These are phyloP conservation scores for Trinectes maculatus DNA, from an alignment of 2,113 vertebrate species.

Conservation along the genomic window DNA sequence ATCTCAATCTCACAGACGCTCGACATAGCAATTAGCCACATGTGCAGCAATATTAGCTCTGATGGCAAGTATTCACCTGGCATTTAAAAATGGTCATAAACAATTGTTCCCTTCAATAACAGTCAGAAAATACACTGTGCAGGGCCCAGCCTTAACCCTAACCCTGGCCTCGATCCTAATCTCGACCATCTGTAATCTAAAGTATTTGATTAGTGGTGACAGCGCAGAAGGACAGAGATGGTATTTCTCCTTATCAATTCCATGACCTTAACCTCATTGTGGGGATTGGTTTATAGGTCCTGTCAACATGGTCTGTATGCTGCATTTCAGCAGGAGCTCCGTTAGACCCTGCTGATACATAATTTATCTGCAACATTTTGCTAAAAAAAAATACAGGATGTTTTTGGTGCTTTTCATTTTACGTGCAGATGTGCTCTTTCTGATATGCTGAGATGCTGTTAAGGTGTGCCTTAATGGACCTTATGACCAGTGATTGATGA, in stretches of 20 bases:
- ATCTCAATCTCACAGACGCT: not conserved
- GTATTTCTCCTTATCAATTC: conserved; percentile 24
- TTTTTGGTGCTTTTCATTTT: not conserved
- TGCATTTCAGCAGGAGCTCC: not conserved
- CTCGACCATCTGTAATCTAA: conserved; percentile 21
- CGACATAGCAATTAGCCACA: not conserved
- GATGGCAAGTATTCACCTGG: not conserved
- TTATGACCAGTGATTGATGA: not conserved
- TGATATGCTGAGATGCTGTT: no score
- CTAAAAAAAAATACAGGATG: conserved; percentile 1
- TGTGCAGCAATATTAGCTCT: not conserved
- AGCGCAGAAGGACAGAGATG: conserved; percentile 31
- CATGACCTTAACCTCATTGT: conserved; percentile 28
- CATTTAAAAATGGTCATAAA: not conserved
- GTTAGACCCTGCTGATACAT: not conserved
- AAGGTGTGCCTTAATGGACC: not conserved
- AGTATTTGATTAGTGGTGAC: conserved; percentile 38
- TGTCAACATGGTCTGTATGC: conserved; percentile 12
- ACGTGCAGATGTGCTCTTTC: not conserved
- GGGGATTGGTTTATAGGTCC: conserved; percentile 24
- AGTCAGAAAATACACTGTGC: not conserved
- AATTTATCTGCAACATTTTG: not conserved
- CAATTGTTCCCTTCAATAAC: not conserved
- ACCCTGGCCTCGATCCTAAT: not conserved
- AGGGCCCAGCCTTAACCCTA: not conserved